phyloP scores from a whole-genome alignment of 2,113 vertebrate species.

The Oncorhynchus mykiss region DNA sequence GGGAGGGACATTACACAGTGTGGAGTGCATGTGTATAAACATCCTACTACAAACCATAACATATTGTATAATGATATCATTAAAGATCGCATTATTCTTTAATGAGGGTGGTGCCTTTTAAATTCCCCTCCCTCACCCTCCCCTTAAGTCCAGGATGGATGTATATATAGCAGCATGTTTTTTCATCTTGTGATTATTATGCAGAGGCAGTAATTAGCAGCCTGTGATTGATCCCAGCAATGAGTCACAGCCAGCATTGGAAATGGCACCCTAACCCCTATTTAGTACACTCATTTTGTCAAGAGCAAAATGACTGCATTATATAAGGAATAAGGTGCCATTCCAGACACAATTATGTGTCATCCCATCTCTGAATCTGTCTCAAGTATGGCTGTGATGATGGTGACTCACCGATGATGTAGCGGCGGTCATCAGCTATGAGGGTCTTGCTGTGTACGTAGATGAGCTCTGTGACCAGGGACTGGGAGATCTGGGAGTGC shows the following conservation, averaged over 20 bases:
- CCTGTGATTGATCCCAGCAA: background rate
- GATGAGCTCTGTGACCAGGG: constrained; percentile 81
- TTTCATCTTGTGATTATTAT: background rate
- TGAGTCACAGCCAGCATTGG: background rate
- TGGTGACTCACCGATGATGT: constrained; percentile 83
- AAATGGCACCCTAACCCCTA: too few species aligned
- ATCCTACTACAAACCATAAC: too few species aligned
- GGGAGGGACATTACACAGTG: too few species aligned
- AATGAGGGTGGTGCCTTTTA: background rate
- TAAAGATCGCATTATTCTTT: background rate
- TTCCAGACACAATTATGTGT: too few species aligned
- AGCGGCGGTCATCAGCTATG: constrained; percentile 84
- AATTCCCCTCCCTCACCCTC: background rate
- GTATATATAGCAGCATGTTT: background rate
- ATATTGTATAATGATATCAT: too few species aligned
- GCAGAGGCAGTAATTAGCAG: background rate
- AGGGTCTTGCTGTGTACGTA: constrained; percentile 92
- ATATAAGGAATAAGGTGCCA: too few species aligned
- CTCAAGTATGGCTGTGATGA: too few species aligned
- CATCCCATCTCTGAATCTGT: background rate
- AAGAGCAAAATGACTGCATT: too few species aligned
- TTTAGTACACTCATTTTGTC: too few species aligned
- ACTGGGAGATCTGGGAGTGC: constrained; percentile 70
- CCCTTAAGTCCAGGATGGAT: background rate
- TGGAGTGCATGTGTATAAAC: too few species aligned